Percentiles rank a stretch among this genome's conserved stretches.
phyloP scores from a whole-genome alignment of 64 coral and sea anemone species.

The Montipora cactus region DNA sequence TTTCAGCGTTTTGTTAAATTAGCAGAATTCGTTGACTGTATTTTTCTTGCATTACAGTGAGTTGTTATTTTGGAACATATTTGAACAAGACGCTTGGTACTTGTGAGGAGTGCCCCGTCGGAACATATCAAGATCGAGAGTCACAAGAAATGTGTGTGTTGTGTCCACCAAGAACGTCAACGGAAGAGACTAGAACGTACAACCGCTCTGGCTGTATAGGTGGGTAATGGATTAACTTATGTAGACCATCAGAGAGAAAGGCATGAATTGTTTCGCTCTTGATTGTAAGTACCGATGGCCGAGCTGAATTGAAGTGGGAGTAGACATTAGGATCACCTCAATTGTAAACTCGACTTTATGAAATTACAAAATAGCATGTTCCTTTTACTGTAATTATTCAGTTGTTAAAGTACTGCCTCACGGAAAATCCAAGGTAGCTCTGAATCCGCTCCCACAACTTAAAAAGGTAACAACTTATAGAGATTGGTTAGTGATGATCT shows the following conservation, averaged over 20 bases:
- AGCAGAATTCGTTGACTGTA: not conserved
- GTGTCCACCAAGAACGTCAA: conserved; percentile 63
- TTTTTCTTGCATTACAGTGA: not conserved
- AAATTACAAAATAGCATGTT: not conserved
- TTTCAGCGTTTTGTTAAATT: not conserved
- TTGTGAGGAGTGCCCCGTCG: conserved; percentile 48
- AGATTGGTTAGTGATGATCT: not conserved
- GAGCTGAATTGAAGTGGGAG: not conserved
- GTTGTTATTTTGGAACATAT: conserved; percentile 44
- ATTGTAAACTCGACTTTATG: not conserved
- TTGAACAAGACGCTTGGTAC: conserved; percentile 37
- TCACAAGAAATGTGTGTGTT: conserved; percentile 22
- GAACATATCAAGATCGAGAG: conserved; percentile 58
- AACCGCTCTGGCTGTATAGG: conserved; percentile 48
- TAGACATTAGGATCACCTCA: not conserved
- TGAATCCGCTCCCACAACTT: conserved; percentile 2
- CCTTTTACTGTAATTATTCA: not conserved
- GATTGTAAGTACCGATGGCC: not conserved
- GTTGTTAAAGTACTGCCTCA: not conserved
- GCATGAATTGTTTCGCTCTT: not conserved
- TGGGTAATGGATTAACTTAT: not conserved
- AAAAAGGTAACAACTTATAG: not conserved
- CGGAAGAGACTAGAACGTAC: conserved; percentile 38
- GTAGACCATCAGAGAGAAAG: not conserved
- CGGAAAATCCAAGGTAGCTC: not conserved